Percentiles rank a stretch among this genome's conserved stretches.
These are phyloP conservation scores for Psylliodes chrysocephalus DNA, from an alignment of 2,888 invertebrate species.

Conservation along the genomic window DNA sequence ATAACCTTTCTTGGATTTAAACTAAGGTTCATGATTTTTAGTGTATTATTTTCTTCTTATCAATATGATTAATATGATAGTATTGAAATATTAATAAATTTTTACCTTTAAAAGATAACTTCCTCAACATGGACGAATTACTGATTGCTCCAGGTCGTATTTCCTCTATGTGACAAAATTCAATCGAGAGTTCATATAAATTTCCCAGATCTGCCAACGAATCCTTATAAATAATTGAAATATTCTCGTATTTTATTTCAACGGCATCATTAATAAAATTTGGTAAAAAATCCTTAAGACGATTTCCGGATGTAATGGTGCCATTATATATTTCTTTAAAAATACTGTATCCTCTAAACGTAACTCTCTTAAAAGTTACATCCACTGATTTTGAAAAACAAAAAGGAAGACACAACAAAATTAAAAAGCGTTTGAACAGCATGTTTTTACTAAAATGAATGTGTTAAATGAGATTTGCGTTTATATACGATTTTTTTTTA, in stretches of 20 bases:
- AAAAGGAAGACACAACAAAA: slow-evolving; percentile 30
- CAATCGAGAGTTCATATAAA: slow-evolving; percentile 51
- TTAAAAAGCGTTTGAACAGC: slow-evolving; percentile 7
- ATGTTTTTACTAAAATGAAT: too few species aligned
- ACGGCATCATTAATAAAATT: slow-evolving; percentile 46
- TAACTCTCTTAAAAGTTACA: slow-evolving; percentile 52
- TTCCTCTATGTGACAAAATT: slow-evolving; percentile 42
- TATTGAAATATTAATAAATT: too few species aligned
- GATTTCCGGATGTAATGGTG: slow-evolving; percentile 45
- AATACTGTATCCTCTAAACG: slow-evolving; percentile 48
- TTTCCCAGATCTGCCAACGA: slow-evolving; percentile 48
- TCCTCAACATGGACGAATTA: slow-evolving; percentile 44
- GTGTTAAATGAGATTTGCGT: too few species aligned
- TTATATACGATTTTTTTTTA: too few species aligned
- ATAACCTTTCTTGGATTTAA: too few species aligned
- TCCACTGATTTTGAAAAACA: slow-evolving; percentile 31
- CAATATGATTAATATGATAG: too few species aligned
- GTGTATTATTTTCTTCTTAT: too few species aligned
- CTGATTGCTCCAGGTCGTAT: slow-evolving; percentile 49
- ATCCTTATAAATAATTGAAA: slow-evolving; percentile 49
- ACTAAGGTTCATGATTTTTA: too few species aligned
- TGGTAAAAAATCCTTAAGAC: slow-evolving; percentile 49
- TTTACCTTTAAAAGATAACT: slow-evolving; percentile 44
- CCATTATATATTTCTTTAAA: slow-evolving; percentile 50
- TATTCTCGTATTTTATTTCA: slow-evolving; percentile 48